A percentile compares a stretch with the other conserved stretches of the same genome.
phyloP scores from a whole-genome alignment of 2,888 invertebrate species.

The Euzetes globulus region DNA sequence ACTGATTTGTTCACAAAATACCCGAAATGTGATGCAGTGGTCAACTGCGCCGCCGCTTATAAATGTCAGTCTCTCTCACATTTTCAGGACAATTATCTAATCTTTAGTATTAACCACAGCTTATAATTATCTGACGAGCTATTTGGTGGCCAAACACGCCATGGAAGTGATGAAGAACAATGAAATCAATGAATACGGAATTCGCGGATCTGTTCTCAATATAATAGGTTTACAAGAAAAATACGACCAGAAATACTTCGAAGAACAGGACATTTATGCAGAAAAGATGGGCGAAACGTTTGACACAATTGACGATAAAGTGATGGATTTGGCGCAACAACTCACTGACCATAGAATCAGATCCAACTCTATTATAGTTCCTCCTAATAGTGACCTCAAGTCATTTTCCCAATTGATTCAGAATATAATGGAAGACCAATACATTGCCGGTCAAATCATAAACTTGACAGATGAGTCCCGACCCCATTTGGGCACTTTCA shows the following conservation, averaged over 20 bases:
- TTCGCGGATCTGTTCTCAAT: conserved; percentile 33
- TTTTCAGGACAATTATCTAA: not conserved
- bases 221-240: conserved; percentile 19
- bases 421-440: conserved; percentile 35
- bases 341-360: conserved; percentile 28
- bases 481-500: not conserved
- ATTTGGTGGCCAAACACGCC: conserved; percentile 28
- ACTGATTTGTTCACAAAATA: conserved; percentile 6
- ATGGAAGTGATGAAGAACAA: conserved; percentile 30
- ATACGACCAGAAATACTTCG: conserved; percentile 30
- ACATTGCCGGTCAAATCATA: conserved; percentile 32
- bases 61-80: conserved; percentile 18
- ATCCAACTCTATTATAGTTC: conserved; percentile 32
- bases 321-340: conserved; percentile 25
- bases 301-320: conserved; percentile 29
- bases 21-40: conserved; percentile 26
- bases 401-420: conserved; percentile 7
- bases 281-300: conserved; percentile 17
- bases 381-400: conserved; percentile 15
- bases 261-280: conserved; percentile 31
- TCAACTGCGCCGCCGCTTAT: conserved; percentile 32
- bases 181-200: conserved; percentile 31
- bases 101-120: not conserved
- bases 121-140: conserved; percentile 32
- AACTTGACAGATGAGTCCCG: conserved; percentile 31